Evolutionary conservation across 2,113 vertebrate species (phyloP).

Genomic region (Pagrus major): DNA sequence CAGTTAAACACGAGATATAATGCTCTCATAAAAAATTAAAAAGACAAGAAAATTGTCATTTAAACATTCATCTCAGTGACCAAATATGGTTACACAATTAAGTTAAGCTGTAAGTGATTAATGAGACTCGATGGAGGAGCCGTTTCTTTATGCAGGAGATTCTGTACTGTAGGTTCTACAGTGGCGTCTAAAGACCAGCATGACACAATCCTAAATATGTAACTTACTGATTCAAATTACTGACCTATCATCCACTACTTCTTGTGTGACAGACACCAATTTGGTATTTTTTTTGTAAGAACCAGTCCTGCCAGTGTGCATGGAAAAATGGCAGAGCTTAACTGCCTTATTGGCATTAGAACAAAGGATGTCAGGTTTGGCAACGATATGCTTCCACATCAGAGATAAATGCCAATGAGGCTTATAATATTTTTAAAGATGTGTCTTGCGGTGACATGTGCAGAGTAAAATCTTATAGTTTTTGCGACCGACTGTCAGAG

Average conservation of each 20-base stretch:
- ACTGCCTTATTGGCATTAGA: conserved; percentile 32
- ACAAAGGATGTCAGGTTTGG: conserved; percentile 45
- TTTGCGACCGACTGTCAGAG: conserved; percentile 36
- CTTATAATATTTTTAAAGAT: conserved; percentile 52
- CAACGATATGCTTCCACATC: conserved; percentile 22
- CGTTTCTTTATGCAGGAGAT: conserved; percentile 40
- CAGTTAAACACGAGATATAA: conserved; percentile 88
- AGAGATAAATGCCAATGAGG: conserved; percentile 42
- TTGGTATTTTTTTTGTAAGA: background rate
- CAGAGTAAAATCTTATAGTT: conserved; percentile 39
- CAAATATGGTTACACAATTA: conserved; percentile 80
- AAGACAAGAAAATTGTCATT: conserved; percentile 81
- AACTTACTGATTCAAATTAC: conserved; percentile 15
- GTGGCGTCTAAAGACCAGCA: conserved; percentile 2
- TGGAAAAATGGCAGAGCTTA: conserved; percentile 21
- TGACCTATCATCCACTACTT: conserved; percentile 9
- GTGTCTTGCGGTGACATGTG: conserved; percentile 22
- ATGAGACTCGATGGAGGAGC: conserved; percentile 59
- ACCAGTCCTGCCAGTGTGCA: background rate
- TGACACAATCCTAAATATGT: conserved; percentile 24
- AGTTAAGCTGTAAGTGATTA: conserved; percentile 76
- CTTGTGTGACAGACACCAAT: background rate
- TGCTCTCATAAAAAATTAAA: conserved; percentile 84
- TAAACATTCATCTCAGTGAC: conserved; percentile 82
- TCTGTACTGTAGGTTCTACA: conserved; percentile 13